Base-by-base conservation (phyloP, 2,888 invertebrate genomes). In the Brachycybe producta region DNA sequence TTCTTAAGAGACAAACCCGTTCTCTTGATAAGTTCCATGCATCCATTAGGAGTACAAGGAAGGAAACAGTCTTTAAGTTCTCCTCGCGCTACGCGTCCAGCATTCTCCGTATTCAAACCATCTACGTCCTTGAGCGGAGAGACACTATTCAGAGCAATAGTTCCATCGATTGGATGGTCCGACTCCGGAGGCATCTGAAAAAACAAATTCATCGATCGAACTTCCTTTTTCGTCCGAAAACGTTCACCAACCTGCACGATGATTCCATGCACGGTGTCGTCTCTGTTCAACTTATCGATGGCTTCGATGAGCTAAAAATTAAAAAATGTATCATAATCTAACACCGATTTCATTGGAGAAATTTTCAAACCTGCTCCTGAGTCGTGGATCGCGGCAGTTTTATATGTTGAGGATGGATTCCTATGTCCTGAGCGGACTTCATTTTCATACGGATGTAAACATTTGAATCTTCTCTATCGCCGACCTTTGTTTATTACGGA, bases 391-490 rank as follows among this genome's bases (percentile, higher is more conserved):
- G 75, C 0, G 91, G 82, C 56, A 95, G 70, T 57, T 82, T 75
- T 2, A 94, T 69, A 65, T 90, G 90, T 38, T 78, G 74, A 0
- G 85, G 85, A 21, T 71, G 66, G 46, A 95, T 87, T 51, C 97
- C 97, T 59, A 97, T 86, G 60, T 88, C 85, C 47, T 72, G 76
- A 0, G 95, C 95, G 0, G 90, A 85, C 67, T 84, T 87, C 51
- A 94, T 76, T 72, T 98, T 98, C 82, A 87, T 90, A 30, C 88
- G 75, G 64, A 98, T 97, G 71, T 98, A 98, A 4, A 97, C 94
- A 72, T 95, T 95, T 39, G 97, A 97, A 70, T 98, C 97, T 67
- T 91, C 90, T 1, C 95, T 76, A 1, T 82, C 84, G 11, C 98
- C 98, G 54, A 98, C 97, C 76, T 97, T 84, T 39, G 19, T 47